Percentiles rank a stretch among this genome's conserved stretches.
Evolutionary conservation across 2,797 vertebrate genomes (phyloP).

Genomic region (Ptychobarbus kaznakovi): DNA sequence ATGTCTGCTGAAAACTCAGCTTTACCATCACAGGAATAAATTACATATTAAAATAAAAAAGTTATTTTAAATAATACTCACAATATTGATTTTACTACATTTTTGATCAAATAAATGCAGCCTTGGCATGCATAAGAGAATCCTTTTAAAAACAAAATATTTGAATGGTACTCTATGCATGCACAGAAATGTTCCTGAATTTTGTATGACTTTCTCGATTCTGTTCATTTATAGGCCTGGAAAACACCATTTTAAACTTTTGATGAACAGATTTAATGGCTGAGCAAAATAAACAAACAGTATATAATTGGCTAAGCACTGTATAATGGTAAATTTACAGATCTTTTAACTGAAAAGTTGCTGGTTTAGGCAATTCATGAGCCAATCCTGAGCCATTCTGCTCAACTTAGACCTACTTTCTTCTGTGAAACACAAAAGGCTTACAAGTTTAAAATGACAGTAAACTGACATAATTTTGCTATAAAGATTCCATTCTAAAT

Average conservation of each 20-base stretch:
- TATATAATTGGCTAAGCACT: not conserved
- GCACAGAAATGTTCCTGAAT: not conserved
- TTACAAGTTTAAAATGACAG: not conserved
- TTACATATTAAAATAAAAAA: not conserved
- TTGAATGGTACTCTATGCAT: not conserved
- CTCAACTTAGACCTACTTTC: not conserved
- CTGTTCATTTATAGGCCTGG: not conserved
- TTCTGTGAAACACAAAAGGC: not conserved
- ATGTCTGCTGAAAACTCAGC: not conserved
- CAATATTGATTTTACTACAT: not conserved
- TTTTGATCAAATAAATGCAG: not conserved
- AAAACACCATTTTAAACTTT: not conserved
- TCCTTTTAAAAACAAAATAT: not conserved
- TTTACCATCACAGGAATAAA: not conserved
- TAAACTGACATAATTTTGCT: too few relatives aligned
- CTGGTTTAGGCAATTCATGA: not conserved
- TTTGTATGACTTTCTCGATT: not conserved
- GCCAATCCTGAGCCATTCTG: not conserved
- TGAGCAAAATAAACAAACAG: not conserved
- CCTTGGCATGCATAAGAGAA: not conserved
- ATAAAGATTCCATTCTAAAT: not conserved
- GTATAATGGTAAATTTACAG: not conserved
- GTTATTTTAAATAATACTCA: not conserved
- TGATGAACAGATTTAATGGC: constrained; percentile 1
- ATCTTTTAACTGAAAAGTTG: not conserved